Evolutionary conservation across 2,113 vertebrate species (phyloP), one percentile per base, ranked within the genome.

Genomic region (Crypturellus undulatus): DNA sequence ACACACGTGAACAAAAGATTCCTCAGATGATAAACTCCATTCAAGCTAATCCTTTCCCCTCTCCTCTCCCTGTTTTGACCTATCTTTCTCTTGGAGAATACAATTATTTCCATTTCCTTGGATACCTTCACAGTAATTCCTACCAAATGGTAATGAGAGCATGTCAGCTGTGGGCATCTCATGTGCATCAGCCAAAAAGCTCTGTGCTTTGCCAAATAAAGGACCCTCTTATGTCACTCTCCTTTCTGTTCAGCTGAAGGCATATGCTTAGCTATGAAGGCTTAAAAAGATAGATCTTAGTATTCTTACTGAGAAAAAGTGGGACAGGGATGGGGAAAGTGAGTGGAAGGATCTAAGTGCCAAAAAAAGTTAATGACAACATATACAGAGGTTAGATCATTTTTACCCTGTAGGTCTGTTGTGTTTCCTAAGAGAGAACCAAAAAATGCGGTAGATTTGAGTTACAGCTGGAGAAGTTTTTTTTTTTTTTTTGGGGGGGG

Each of bases 101-200:
- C 24, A 36, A 40, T 84, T 91, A 83, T 80, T 95, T 96, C 72
- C 32, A 94, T 94, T 95, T 94, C 84, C 82, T 80, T 88, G 75
- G 84, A 85, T 95, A 68, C 47, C 32, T 93, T 94, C 68, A 58
- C 64, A 86, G 68, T 80, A 75, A 86, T 91, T 94, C 36, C 28
- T 79, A 73, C 56, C 42, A 95, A 91, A 91, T 52, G 47, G 14
- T 90, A 80, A 83, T 80, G 59, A 80, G 42, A 80, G 28, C 0
- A 0, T 78, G 51, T 85, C 81, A 87, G 45, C 68, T 79, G 42
- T 71, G 83, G 64, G 56, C 45, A 92, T 73, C 24, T 45, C 6
- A 14, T 59, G 19, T 38, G 6, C 82, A 70, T 77, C 51, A 71
- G 36, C 51, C 71, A 73, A 60, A 85, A 91, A 52, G 17, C 28